Conservation (phyloP, 30 jellyfish, hydroid and myxozoan genomes). For the Chrysaora quinquecirrha region DNA sequence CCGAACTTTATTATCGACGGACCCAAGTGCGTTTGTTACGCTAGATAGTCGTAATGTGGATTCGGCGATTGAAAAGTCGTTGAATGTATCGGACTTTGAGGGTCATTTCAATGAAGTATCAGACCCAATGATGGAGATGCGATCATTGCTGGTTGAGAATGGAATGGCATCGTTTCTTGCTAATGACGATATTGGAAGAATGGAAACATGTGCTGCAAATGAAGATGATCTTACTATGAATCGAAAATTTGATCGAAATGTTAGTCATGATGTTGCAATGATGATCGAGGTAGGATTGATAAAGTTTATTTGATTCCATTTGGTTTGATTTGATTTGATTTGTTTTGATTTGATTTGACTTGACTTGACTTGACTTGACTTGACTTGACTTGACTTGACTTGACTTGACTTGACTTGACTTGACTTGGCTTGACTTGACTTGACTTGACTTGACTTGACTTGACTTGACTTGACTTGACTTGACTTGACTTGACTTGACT, state of each 20-base stretch:
- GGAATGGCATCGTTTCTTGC: conserved; percentile 77
- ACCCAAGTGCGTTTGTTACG: conserved; percentile 28
- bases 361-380: no score
- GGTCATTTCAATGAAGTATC: conserved; percentile 41
- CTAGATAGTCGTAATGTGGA: conserved; percentile 52
- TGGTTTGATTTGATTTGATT: not conserved
- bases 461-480: no score
- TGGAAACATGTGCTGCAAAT: conserved; percentile 66
- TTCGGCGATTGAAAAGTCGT: conserved; percentile 43
- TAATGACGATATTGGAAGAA: conserved; percentile 62
- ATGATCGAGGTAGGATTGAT: conserved; percentile 63
- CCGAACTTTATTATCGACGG: conserved; percentile 54
- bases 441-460: no score
- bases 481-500: no score
- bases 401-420: no score
- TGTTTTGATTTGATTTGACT: no score
- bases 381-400: no score
- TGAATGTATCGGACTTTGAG: conserved; percentile 33
- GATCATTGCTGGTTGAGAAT: conserved; percentile 53
- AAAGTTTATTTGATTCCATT: no score
- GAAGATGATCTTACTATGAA: conserved; percentile 37
- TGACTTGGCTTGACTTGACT: no score
- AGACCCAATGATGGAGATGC: conserved; percentile 50
- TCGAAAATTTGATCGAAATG: conserved; percentile 38
- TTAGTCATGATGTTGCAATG: conserved; percentile 18